Evolutionary conservation across 1,140 invertebrate genomes (phyloP), one percentile per base, ranked within the genome.

Genomic region (Calephelis virginiensis): DNA sequence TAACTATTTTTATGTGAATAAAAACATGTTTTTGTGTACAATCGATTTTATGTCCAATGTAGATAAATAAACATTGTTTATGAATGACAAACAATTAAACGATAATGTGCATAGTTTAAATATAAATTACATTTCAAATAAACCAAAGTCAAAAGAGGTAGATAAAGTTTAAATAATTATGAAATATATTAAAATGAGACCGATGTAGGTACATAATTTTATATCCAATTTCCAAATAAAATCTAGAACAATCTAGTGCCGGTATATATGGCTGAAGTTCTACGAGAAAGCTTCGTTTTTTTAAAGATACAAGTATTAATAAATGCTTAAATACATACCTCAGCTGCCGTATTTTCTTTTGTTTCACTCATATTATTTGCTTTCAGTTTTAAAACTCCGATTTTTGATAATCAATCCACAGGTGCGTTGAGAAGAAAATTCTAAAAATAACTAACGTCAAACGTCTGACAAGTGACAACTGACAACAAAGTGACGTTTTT

Each of bases 301-400:
- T 28, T 37, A 59, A 17, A 59, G 9, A 59, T 11, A 11, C 5
- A 38, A 12, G 28, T 47, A 46, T 17, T 38, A 43, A 59, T 11
- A 48, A 28, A 28, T 28, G 28, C 28, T 28, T 47, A 38, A 60
- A 10, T 14, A 64, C 38, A 8, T 38, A 69, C 68, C 64, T 69
- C 64, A 8, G 14, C 45, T 10, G 50, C 53, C 5, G 64, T 9
- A 50, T 62, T 63, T 60, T 70, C 61, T 48, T 63, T 70, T 12
- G 47, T 53, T 43, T 56, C 63, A 59, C 63, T 56, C 63, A 64
- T 64, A 14, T n/a, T 64, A 14, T 8, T 50, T 43, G 8, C 8
- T 40, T 64, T 28, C 17, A 11, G 28, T 28, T 28, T 50, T 8
- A n/a, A 11, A 56, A 53, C 8, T 28, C 49, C 13, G 11, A 7